phyloP scores from a whole-genome alignment of 2,797 vertebrate genomes.

The Rhinophrynus dorsalis region DNA sequence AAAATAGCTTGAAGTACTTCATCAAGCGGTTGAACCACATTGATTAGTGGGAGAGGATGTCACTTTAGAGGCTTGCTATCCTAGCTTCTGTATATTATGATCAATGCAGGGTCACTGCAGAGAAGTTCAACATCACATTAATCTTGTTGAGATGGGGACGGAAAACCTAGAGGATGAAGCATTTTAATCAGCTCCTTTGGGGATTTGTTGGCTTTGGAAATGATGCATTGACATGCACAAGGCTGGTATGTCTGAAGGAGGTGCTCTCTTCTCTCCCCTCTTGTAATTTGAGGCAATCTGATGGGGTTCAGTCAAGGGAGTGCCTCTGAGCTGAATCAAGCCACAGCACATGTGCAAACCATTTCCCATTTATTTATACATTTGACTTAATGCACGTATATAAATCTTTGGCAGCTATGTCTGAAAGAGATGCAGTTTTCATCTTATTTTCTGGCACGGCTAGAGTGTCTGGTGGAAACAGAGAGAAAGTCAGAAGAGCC shows the following conservation, averaged over 20 bases:
- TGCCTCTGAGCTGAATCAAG: constrained; percentile 30
- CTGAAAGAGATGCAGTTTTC: constrained; percentile 46
- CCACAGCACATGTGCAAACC: constrained; percentile 44
- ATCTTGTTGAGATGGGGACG: constrained; percentile 53
- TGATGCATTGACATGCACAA: constrained; percentile 48
- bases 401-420: constrained; percentile 42
- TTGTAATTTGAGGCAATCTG: constrained; percentile 38
- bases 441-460: constrained; percentile 40
- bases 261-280: constrained; percentile 23
- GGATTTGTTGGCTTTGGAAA: constrained; percentile 30
- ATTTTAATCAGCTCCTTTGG: constrained; percentile 62
- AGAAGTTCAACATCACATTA: constrained; percentile 57
- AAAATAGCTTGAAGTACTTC: constrained; percentile 19
- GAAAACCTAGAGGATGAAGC: constrained; percentile 48
- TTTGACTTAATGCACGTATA: constrained; percentile 44
- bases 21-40: constrained; percentile 39
- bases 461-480: constrained; percentile 33
- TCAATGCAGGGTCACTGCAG: constrained; percentile 55
- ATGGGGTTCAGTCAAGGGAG: constrained; percentile 46
- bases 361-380: constrained; percentile 49
- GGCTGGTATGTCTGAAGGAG: constrained; percentile 39
- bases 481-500: constrained; percentile 18
- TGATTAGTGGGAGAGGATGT: constrained; percentile 50
- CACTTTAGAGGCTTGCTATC: constrained; percentile 26
- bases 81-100: constrained; percentile 35